phyloP scores from a whole-genome alignment of 2,888 invertebrate genomes.

The Zaprionus obscuricornis region DNA sequence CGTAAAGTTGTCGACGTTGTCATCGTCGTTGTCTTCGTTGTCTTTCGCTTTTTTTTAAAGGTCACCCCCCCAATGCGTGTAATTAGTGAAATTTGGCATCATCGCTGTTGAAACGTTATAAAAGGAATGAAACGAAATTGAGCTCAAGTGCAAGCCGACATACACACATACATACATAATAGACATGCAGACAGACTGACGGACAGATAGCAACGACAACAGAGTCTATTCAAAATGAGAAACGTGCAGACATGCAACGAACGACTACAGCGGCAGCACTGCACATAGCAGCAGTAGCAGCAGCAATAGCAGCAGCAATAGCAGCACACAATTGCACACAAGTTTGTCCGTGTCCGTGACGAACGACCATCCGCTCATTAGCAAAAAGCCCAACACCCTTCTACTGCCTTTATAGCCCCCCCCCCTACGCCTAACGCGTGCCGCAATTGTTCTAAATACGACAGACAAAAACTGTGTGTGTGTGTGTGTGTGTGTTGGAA shows the following conservation, averaged over 20 bases:
- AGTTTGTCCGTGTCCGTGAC: constrained; percentile 50
- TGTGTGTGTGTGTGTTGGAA: constrained; percentile 2
- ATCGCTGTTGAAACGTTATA: constrained; percentile 30
- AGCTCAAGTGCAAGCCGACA: constrained; percentile 46
- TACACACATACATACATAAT: constrained; percentile 14
- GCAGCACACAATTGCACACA: constrained; percentile 41
- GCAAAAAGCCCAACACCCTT: constrained; percentile 49
- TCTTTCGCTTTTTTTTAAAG: constrained; percentile 34
- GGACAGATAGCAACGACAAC: constrained; percentile 18
- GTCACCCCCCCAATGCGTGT: constrained; percentile 59
- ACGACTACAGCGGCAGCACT: neutral
- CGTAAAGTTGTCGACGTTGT: constrained; percentile 28
- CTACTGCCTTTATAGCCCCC: too few relatives aligned
- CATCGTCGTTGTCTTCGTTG: constrained; percentile 1
- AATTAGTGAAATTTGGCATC: constrained; percentile 77
- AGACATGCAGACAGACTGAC: constrained; percentile 3
- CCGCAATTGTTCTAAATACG: constrained; percentile 58
- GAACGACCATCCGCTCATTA: constrained; percentile 65
- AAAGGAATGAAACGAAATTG: constrained; percentile 47
- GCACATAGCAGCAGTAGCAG: too few relatives aligned
- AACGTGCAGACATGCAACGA: constrained; percentile 54
- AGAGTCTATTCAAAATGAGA: constrained; percentile 48
- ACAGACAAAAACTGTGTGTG: constrained; percentile 38
- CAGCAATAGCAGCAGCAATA: neutral
- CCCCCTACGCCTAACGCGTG: constrained; percentile 30